phyloP scores from a whole-genome alignment of 2,888 invertebrate genomes.

The Chydorus sphaericus region DNA sequence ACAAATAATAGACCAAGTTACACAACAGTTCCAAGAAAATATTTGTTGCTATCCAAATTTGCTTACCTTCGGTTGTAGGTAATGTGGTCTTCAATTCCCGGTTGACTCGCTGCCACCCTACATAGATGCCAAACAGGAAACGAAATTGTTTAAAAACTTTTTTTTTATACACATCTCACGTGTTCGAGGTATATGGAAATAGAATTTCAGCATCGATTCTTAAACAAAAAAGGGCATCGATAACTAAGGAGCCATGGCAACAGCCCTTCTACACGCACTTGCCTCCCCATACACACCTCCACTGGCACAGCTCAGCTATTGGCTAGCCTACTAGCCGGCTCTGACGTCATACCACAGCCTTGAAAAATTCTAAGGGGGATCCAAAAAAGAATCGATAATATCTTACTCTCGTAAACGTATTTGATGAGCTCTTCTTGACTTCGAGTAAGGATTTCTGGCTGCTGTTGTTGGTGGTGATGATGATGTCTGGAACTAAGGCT shows the following conservation, averaged over 20 bases:
- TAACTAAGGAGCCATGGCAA: not conserved
- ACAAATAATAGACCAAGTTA: constrained; percentile 18
- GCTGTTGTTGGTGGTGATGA: constrained; percentile 16
- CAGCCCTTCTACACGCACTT: not conserved
- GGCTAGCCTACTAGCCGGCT: too few species aligned
- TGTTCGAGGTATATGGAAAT: not conserved
- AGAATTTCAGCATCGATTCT: not conserved
- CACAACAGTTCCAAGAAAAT: constrained; percentile 15
- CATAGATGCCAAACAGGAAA: constrained; percentile 15
- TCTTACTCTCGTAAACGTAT: constrained; percentile 68
- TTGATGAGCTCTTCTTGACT: constrained; percentile 76
- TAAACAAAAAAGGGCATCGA: not conserved
- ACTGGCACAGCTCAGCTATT: too few species aligned
- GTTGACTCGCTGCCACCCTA: constrained; percentile 10
- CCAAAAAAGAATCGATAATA: too few species aligned
- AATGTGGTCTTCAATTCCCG: not conserved
- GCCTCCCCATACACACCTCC: too few species aligned
- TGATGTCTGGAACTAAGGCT: too few species aligned
- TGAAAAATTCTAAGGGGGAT: too few species aligned
- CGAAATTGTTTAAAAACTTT: constrained; percentile 2
- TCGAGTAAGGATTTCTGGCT: constrained; percentile 48
- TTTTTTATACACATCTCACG: not conserved
- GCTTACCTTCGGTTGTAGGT: constrained; percentile 1
- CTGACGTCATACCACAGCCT: too few species aligned
- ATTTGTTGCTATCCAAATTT: not conserved